These are phyloP conservation scores for Melolontha melolontha DNA, from an alignment of 2,888 invertebrate species.

Conservation along the genomic window DNA sequence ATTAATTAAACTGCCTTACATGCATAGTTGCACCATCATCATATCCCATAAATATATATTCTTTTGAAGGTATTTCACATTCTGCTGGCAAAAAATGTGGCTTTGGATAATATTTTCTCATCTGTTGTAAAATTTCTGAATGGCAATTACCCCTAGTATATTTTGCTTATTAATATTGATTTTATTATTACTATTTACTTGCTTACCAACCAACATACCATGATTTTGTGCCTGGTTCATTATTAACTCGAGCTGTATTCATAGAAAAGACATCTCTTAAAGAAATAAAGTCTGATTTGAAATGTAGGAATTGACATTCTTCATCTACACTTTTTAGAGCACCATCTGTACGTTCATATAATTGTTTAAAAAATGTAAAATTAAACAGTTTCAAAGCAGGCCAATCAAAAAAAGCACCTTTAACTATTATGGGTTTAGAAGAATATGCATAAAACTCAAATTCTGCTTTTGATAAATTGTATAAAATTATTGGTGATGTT, in stretches of 20 bases:
- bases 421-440: constrained; percentile 83
- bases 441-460: constrained; percentile 83
- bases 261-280: constrained; percentile 83
- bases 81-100: constrained; percentile 90
- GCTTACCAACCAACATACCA: constrained; percentile 94
- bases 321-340: constrained; percentile 81
- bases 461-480: constrained; percentile 75
- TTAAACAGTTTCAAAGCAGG: constrained; percentile 77
- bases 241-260: constrained; percentile 74
- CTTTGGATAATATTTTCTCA: constrained; percentile 81
- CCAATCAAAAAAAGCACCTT: constrained; percentile 82
- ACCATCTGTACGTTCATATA: constrained; percentile 77
- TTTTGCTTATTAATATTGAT: background rate
- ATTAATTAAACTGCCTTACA: constrained; percentile 68
- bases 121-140: constrained; percentile 78
- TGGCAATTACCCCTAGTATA: constrained; percentile 84
- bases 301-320: constrained; percentile 89
- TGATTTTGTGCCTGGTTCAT: constrained; percentile 73
- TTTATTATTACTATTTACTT: background rate
- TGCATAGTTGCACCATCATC: constrained; percentile 93
- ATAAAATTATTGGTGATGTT: constrained; percentile 74
- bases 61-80: constrained; percentile 88
- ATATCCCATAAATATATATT: constrained; percentile 93
- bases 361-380: constrained; percentile 75
- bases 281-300: constrained; percentile 83